Evolutionary conservation across 2,888 invertebrate species (phyloP), one percentile per base, ranked within the genome.

Genomic region (Gastrophysa polygoni): DNA sequence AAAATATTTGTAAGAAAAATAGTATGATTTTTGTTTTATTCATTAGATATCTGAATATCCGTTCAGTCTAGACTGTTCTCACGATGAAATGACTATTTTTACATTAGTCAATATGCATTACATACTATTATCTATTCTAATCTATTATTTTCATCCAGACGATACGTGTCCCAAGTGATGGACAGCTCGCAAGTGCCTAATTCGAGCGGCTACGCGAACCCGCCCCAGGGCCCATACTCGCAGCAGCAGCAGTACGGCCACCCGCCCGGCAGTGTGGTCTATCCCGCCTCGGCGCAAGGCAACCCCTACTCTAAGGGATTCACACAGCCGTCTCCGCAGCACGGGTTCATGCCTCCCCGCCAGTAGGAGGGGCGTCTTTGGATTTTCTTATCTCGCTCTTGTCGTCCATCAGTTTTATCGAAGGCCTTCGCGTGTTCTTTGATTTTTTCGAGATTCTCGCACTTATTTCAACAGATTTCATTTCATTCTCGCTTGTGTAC

Each of bases 241-340:
- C 63, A 76, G 49, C 76, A 78, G 60, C 63, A 61, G 56, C 61
- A 61, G 43, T 74, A 74, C 59, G 64, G 67, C 47, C 72, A 75
- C 48, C 72, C 74, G 51, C 68, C 71, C 28, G 68, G 68, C 21
- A 57, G 71, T 44, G 71, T 70, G 24, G 71, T 72, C n/a, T 75
- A 73, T 67, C 69, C 71, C 28, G 63, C 70, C 20, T 64, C 73
- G n/a, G 67, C 72, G 59, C 78, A 77, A 68, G 76, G 68, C 43
- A 81, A 81, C 64, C 80, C 80, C 6, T 81, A 81, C 64, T 76
- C 79, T 1, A 81, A 81, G 68, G 74, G 75, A 43, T 81, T 76
- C 60, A 75, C 74, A 21, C 78, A 78, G 66, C 77, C 77, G 4
- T 72, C 75, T 17, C 73, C 75, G 11, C 80, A 79, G 58, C 74